These are phyloP conservation scores for Ephydatia muelleri DNA, from an alignment of 37 sponge, comb jelly and placozoan genomes.

Conservation along the genomic window DNA sequence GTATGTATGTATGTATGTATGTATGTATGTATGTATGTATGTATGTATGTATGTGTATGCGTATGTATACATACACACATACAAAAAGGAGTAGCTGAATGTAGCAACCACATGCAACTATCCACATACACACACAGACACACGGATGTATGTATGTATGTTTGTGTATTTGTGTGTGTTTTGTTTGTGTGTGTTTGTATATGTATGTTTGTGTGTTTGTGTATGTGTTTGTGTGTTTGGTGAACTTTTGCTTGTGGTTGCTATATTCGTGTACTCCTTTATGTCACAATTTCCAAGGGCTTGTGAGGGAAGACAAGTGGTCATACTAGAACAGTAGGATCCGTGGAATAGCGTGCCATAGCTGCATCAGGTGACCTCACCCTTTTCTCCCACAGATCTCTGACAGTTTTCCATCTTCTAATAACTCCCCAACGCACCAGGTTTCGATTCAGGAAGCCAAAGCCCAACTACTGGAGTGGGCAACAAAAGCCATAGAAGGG, in stretches of 20 bases:
- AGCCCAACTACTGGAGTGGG: slow-evolving; percentile 71
- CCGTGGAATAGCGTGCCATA: too few relatives aligned
- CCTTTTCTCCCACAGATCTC: not conserved
- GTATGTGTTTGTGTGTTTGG: too few relatives aligned
- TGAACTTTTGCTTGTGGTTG: too few relatives aligned
- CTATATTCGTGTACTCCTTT: too few relatives aligned
- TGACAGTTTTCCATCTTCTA: not conserved
- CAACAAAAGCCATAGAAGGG: slow-evolving; percentile 71
- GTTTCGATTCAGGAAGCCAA: slow-evolving; percentile 60
- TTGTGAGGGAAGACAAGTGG: too few relatives aligned
- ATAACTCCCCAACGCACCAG: slow-evolving; percentile 18
- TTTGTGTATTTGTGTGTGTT: too few relatives aligned
- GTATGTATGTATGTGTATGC: slow-evolving; percentile 23
- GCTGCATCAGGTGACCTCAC: not conserved
- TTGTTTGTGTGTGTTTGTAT: too few relatives aligned
- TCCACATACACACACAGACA: not conserved
- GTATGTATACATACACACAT: not conserved
- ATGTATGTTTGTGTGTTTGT: too few relatives aligned
- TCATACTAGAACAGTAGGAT: too few relatives aligned
- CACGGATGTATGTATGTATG: too few relatives aligned
- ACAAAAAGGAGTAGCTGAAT: not conserved
- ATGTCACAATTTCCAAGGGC: too few relatives aligned
- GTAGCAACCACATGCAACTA: not conserved
- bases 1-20: not conserved
- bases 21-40: slow-evolving; percentile 16